Percentiles rank a stretch among this genome's conserved stretches.
Conservation (phyloP, 1,140 invertebrate genomes). For the Campoletis sonorensis region DNA sequence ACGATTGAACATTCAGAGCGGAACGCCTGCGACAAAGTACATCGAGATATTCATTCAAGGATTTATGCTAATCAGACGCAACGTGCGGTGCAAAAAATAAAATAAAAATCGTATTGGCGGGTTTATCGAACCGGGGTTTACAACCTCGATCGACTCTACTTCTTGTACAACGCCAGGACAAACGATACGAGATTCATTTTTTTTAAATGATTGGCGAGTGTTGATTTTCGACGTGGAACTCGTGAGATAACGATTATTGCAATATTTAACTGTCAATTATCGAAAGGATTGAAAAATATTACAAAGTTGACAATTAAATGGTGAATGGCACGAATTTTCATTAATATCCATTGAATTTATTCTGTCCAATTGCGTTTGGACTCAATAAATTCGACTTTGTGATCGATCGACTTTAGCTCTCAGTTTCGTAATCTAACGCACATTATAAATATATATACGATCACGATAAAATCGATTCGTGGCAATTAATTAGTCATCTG, state of each 20-base stretch:
- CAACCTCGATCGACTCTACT: not conserved
- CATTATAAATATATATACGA: constrained; percentile 1
- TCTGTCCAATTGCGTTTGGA: not conserved
- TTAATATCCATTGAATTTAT: not conserved
- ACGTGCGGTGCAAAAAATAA: constrained; percentile 19
- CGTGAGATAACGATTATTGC: constrained; percentile 11
- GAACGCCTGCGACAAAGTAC: constrained; percentile 12
- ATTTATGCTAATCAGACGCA: constrained; percentile 44
- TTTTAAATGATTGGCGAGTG: not conserved
- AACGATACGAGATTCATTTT: not conserved
- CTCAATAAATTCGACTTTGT: not conserved
- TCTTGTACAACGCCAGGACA: not conserved
- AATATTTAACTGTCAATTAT: constrained; percentile 8
- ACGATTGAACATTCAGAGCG: constrained; percentile 35
- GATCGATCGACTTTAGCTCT: constrained; percentile 2
- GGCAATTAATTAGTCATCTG: constrained; percentile 1
- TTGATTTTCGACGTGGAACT: not conserved
- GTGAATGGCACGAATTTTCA: not conserved
- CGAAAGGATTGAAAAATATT: not conserved
- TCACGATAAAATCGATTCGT: not conserved
- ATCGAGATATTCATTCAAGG: constrained; percentile 49
- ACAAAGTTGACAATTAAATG: no score
- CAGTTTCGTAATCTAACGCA: not conserved
- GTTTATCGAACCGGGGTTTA: constrained; percentile 45
- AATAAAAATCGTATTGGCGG: constrained; percentile 42